Base-by-base conservation (phyloP, 2,113 vertebrate genomes). In the Macquaria australasica region DNA sequence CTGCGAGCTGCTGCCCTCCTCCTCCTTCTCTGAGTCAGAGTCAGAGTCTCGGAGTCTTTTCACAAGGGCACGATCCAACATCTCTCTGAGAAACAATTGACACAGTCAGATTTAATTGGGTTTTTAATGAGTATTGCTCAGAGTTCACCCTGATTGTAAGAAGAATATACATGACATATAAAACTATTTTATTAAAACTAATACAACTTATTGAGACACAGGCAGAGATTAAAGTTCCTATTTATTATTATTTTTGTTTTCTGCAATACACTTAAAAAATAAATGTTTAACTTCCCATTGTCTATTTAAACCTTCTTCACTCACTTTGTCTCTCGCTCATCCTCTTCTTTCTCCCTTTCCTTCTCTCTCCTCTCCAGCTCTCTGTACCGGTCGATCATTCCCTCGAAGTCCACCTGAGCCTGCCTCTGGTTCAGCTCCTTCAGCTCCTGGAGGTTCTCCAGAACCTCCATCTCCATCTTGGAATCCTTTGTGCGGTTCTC, bases 401-500 rank as follows among this genome's bases (percentile, higher is more conserved):
- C 95, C 93, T 99, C 98, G 0, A 98, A 99, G 88, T 99, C 97
- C 91, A 99, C 98, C 0, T 95, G 96, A 0, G 98, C 98, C 96
- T 99, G 98, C 4, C 98, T 96, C 93, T 99, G 98, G 95, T 99
- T 99, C 73, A 99, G 95, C 59, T 99, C 98, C 90, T 99, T 99
- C 85, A 99, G 95, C 92, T 99, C 98, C 95, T 99, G 98, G 37
- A 99, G 96, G 91, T 98, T 99, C 94, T 99, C 98, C 93, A 99
- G 90, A 12, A 99, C 97, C 89, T 99, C 98, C 98, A 99, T 99
- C 91, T 99, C 98, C 93, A 99, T 94, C 90, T 99, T 99, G 3
- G 98, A 99, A 91, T 99, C 98, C 81, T 98, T 98, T 10, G 98
- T 99, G 23, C 98, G 94, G 89, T 99, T 99, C 93, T 99, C 98